Base-by-base conservation (phyloP, 2,113 vertebrate species). In the Ceuthmochares aereus region DNA sequence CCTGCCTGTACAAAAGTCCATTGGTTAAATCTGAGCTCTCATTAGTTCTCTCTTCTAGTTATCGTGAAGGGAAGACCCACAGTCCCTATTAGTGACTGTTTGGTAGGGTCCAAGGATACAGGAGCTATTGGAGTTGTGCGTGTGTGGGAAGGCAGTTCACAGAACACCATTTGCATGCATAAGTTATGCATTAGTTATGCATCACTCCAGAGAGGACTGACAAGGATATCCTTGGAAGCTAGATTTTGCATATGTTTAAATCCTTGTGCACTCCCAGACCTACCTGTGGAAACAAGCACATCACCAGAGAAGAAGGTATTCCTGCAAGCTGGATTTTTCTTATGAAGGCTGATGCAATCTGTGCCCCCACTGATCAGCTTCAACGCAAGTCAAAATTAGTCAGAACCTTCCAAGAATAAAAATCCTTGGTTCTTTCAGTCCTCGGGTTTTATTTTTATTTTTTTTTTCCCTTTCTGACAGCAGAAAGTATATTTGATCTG, bases 111-210 rank as follows among this genome's bases (percentile, higher is more conserved):
- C 32, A 32, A 52, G 75, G 21, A 32, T 19, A n/a, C 16, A 74
- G 25, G 36, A 34, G 54, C 7, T 37, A 4, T 40, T 51, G 20
- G 47, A 49, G 22, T 23, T 49, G 21, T 23, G 47, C 45, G 18
- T 10, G 47, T 23, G 47, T 49, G 47, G 47, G 47, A 49, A 49
- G 47, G 47, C 47, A 49, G 12, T 23, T 49, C 47, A 49, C 47
- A 49, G 23, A 23, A 49, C 21, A 23, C 21, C 23, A 21, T 49
- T 49, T 23, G 47, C 10, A n/a, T 6, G 8, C 23, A 8, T 30
- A 40, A 37, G 11, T 13, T n/a, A n/a, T n/a, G n/a, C n/a, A n/a
- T n/a, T 25, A 2, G 23, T 13, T 36, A 37, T 1, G 2, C 14
- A 49, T 47, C 78, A 10, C 30, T 67, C 81, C 47, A 42, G 45